Percentiles rank a stretch among this genome's conserved stretches.
These are phyloP conservation scores for Dynastes grantii DNA, from an alignment of 2,888 invertebrate species.

Conservation along the genomic window DNA sequence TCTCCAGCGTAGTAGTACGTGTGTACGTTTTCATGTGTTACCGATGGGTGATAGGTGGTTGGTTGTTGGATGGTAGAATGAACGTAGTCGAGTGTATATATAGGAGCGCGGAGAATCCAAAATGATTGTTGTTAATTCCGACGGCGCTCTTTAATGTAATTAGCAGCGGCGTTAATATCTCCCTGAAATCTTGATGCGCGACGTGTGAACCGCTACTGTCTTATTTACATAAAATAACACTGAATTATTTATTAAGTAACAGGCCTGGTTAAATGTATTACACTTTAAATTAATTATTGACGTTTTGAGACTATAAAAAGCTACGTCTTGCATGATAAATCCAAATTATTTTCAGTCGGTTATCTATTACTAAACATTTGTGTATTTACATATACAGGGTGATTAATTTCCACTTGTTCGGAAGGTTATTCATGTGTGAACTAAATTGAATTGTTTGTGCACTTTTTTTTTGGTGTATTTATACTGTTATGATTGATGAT, in stretches of 20 bases:
- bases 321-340: too few relatives aligned
- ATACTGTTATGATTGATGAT: too few relatives aligned
- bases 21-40: slow-evolving; percentile 46
- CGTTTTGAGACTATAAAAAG: too few relatives aligned
- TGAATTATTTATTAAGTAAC: slow-evolving; percentile 58
- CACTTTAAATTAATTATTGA: neutral
- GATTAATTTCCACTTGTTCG: too few relatives aligned
- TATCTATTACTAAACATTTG: too few relatives aligned
- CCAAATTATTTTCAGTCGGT: too few relatives aligned
- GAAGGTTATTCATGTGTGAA: too few relatives aligned
- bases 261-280: neutral
- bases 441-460: too few relatives aligned
- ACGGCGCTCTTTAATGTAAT: slow-evolving; percentile 51
- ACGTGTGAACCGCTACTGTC: slow-evolving; percentile 59
- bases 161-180: slow-evolving; percentile 51
- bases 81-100: neutral
- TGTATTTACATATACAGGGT: too few relatives aligned
- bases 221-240: slow-evolving; percentile 62
- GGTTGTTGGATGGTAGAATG: slow-evolving; percentile 28
- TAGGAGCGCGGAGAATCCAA: slow-evolving; percentile 48
- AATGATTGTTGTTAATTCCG: slow-evolving; percentile 50
- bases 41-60: slow-evolving; percentile 27
- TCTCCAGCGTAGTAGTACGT: neutral
- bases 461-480: too few relatives aligned
- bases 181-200: slow-evolving; percentile 57